These are phyloP conservation scores for Leptonema lineaticorne DNA, from an alignment of 1,140 invertebrate genomes.

Conservation along the genomic window DNA sequence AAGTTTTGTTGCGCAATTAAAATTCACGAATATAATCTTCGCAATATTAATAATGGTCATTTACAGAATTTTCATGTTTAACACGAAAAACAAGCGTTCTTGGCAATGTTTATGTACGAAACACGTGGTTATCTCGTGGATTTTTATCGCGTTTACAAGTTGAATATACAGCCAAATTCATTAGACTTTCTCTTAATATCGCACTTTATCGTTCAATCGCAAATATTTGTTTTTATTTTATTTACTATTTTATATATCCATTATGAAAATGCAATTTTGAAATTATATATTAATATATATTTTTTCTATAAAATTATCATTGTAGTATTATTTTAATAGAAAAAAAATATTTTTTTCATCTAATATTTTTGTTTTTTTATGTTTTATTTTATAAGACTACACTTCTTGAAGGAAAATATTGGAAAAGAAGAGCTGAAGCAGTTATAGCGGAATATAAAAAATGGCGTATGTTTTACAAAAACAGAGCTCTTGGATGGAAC, in stretches of 20 bases:
- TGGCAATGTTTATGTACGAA: background rate
- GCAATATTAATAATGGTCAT: too few species aligned
- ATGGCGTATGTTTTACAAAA: constrained; percentile 95
- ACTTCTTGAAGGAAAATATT: constrained; percentile 97
- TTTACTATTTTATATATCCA: too few species aligned
- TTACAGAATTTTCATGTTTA: background rate
- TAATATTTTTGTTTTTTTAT: background rate
- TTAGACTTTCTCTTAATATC: background rate
- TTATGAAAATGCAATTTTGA: too few species aligned
- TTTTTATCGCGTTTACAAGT: constrained; percentile 11
- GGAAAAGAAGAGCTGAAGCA: constrained; percentile 94
- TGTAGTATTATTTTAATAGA: too few species aligned
- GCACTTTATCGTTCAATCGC: too few species aligned
- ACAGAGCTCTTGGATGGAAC: constrained; percentile 74
- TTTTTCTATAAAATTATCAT: too few species aligned
- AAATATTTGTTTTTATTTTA: too few species aligned
- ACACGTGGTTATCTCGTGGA: constrained; percentile 1
- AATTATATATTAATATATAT: too few species aligned
- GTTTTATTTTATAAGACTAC: constrained; percentile 66
- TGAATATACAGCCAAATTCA: background rate
- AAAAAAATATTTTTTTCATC: too few species aligned
- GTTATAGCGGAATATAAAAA: constrained; percentile 99
- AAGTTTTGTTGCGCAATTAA: too few species aligned
- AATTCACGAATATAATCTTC: too few species aligned
- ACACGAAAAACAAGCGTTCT: background rate